Evolutionary conservation across 2,888 invertebrate species (phyloP).

Genomic region (Stenichneumon culpator): DNA sequence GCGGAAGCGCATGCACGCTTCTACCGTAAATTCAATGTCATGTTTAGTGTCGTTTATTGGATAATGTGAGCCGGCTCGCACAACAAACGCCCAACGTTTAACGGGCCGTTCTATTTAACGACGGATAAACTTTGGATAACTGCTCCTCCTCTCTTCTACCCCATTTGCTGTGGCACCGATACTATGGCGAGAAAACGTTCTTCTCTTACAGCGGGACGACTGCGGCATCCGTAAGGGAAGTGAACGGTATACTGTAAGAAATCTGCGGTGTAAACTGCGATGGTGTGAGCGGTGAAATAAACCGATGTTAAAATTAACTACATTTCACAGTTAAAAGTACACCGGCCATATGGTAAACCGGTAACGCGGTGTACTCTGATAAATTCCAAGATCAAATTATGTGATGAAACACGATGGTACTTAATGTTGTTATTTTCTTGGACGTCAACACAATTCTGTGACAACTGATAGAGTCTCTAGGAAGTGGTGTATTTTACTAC

Average conservation of each 20-base stretch:
- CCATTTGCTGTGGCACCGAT: slow-evolving; percentile 46
- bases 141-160: slow-evolving; percentile 46
- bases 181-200: slow-evolving; percentile 42
- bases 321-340: too few relatives aligned
- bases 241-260: slow-evolving; percentile 2
- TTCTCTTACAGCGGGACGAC: slow-evolving; percentile 31
- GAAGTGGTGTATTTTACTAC: too few relatives aligned
- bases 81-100: slow-evolving; percentile 72
- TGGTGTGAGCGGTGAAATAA: too few relatives aligned
- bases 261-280: too few relatives aligned
- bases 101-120: slow-evolving; percentile 79
- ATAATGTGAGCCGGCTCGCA: slow-evolving; percentile 67
- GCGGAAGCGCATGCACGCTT: slow-evolving; percentile 2
- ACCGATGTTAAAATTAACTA: too few relatives aligned
- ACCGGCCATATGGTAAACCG: too few relatives aligned
- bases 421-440: too few relatives aligned
- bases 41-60: slow-evolving; percentile 67
- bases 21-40: slow-evolving; percentile 50
- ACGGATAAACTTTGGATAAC: slow-evolving; percentile 75
- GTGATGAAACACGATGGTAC: too few relatives aligned
- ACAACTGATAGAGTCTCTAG: too few relatives aligned
- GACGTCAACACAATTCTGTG: too few relatives aligned
- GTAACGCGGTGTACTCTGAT: too few relatives aligned
- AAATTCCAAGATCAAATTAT: too few relatives aligned
- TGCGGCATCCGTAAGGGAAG: slow-evolving; percentile 48